These are phyloP conservation scores for Palaemon carinicauda DNA, from an alignment of 1,140 invertebrate species.

Conservation along the genomic window DNA sequence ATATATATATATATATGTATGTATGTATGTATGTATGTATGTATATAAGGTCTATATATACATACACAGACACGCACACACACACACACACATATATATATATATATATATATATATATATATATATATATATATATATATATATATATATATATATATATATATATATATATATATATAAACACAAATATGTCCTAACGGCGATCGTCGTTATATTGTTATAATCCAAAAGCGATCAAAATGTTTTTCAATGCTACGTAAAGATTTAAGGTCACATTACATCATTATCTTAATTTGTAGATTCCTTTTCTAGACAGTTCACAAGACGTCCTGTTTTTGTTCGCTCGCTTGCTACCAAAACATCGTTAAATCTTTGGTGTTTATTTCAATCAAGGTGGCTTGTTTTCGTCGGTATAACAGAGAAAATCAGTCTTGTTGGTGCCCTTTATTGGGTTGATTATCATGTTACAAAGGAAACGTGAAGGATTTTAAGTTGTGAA, in stretches of 20 bases:
- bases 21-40: neutral
- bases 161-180: neutral
- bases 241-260: neutral
- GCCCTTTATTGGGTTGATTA: no score
- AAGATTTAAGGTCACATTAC: neutral
- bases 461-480: no score
- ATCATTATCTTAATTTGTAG: neutral
- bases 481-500: no score
- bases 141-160: neutral
- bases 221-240: neutral
- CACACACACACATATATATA: no score
- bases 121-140: slow-evolving; percentile 5
- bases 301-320: no score
- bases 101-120: neutral
- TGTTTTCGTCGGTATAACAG: no score
- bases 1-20: neutral
- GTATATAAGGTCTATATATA: neutral
- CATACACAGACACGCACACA: no score
- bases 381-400: no score
- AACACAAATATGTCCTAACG: neutral
- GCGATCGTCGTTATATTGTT: neutral
- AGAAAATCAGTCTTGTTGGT: no score
- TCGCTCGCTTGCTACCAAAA: no score
- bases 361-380: no score
- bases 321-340: no score